Base-by-base conservation (phyloP, 2,888 invertebrate species). In the Oasisia sp. region DNA sequence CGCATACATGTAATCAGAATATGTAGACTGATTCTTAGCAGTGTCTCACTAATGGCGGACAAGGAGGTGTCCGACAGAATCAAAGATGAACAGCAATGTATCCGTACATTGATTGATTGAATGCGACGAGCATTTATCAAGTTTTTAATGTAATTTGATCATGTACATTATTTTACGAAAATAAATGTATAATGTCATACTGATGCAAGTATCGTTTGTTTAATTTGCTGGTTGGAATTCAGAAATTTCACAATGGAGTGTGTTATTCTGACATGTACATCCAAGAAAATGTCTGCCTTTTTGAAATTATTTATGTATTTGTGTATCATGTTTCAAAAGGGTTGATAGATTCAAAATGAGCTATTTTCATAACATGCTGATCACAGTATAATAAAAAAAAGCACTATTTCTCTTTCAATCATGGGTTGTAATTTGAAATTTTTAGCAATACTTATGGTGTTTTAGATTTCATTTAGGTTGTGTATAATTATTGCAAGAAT, bases 141-240 rank as follows among this genome's bases (percentile, higher is more conserved):
- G 74, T 19, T 74, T 74, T 74, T 74, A 74, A 74, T 74, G 74
- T 74, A 19, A 74, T 74, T 74, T 74, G 74, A 74, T 74, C 74
- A 74, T 74, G 74, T 74, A 74, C 74, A 74, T 74, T 74, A 74
- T 74, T 74, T 74, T 74, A 74, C 27, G 74, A 74, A 74, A 74
- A 74, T 74, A 74, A 74, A 74, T 74, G 74, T 74, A 74, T 74
- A 74, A 74, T 74, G 74, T 74, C 74, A 74, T 74, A 74, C 74
- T 74, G 74, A 74, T 27, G n/a, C 5, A n/a, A 3, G n/a, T 19
- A n/a, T 74, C 19, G 74, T 27, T 74, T n/a, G 27, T 74, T 74
- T 74, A 74, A 19, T 74, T 50, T 50, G 50, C 14, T 74, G 50
- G 74, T 74, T 4, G 74, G 7, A 74, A 27, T 74, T 74, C n/a